These are phyloP conservation scores for Muscina levida DNA, from an alignment of 2,888 invertebrate species.

Conservation along the genomic window DNA sequence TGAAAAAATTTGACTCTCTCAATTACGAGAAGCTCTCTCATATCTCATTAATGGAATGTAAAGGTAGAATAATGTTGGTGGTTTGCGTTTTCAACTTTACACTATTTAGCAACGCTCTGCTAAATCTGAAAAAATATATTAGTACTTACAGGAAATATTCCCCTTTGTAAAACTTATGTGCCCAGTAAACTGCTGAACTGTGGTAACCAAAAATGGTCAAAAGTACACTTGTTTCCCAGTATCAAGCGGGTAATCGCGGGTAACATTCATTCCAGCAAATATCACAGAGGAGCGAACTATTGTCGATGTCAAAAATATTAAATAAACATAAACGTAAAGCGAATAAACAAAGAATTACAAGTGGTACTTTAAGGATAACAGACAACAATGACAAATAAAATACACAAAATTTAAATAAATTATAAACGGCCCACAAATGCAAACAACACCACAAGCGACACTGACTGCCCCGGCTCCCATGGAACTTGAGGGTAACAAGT, in stretches of 20 bases:
- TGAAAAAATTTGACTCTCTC: too few species aligned
- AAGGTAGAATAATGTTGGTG: too few species aligned
- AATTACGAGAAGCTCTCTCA: too few species aligned
- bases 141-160: too few species aligned
- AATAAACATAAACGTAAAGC: slow-evolving; percentile 21
- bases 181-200: too few species aligned
- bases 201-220: too few species aligned
- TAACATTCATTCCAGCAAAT: not conserved
- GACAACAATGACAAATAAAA: not conserved
- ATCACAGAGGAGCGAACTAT: not conserved
- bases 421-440: slow-evolving; percentile 7
- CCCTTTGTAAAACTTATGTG: too few species aligned
- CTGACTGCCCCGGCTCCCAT: not conserved
- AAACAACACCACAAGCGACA: not conserved
- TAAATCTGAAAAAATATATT: too few species aligned
- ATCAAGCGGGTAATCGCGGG: not conserved
- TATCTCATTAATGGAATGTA: too few species aligned
- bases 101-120: too few species aligned
- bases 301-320: not conserved
- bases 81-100: too few species aligned
- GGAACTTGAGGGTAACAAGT: slow-evolving; percentile 4
- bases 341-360: slow-evolving; percentile 5
- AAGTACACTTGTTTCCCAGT: not conserved
- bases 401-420: slow-evolving; percentile 2
- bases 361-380: not conserved